Evolutionary conservation across 92 coral and sea anemone genomes (phyloP).

Genomic region (Heliopora coerulea): DNA sequence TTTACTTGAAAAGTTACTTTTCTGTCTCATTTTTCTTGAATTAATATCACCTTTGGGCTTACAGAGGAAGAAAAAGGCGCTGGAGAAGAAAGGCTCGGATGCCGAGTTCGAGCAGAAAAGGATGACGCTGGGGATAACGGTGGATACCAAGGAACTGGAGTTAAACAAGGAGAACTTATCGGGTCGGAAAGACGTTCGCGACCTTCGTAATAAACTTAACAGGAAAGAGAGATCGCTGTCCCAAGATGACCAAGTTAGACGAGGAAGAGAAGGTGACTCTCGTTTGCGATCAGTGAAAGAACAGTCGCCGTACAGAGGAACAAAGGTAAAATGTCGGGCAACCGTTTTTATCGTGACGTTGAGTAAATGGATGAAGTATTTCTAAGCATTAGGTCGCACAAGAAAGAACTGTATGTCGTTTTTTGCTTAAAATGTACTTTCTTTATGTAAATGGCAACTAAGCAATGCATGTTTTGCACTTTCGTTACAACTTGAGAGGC

Average conservation of each 20-base stretch:
- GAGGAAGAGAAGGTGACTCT: conserved; percentile 62
- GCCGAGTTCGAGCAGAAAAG: conserved; percentile 95
- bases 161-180: conserved; percentile 56
- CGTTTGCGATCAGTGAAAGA: conserved; percentile 72
- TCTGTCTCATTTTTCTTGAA: no score
- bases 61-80: conserved; percentile 78
- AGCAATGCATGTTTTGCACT: no score
- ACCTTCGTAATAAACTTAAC: conserved; percentile 60
- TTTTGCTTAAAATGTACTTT: no score
- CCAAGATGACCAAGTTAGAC: conserved; percentile 54
- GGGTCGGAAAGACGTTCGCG: conserved; percentile 69
- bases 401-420: no score
- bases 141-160: conserved; percentile 69
- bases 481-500: no score
- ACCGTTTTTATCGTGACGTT: no score
- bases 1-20: no score
- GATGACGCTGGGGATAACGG: conserved; percentile 86
- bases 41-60: no score
- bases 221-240: conserved; percentile 59
- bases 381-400: no score
- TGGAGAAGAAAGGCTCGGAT: conserved; percentile 80
- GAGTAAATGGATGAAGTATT: no score
- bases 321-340: conserved; percentile 6
- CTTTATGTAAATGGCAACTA: no score
- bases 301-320: conserved; percentile 47